Evolutionary conservation across 2,888 invertebrate species (phyloP), one percentile per base, ranked within the genome.

Genomic region (Idaea biselata): DNA sequence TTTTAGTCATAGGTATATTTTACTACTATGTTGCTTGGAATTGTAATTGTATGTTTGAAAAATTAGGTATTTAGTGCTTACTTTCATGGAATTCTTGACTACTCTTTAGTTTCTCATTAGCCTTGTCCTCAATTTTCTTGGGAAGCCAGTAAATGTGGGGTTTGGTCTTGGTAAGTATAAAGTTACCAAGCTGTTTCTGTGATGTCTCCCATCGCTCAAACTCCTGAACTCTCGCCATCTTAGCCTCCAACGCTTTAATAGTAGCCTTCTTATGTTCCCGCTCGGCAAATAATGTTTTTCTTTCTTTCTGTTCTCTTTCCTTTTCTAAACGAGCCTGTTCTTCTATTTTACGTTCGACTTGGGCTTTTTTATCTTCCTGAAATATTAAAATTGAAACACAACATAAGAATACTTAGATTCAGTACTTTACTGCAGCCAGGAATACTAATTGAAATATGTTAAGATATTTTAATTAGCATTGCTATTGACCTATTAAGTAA

Each of bases 341-440:
- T 82, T 99, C 99, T 65, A 99, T 94, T 85, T 98, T 97, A 65
- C 96, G 96, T 88, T 99, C 99, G 7, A 99, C 96, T 91, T 96
- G 96, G 8, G 95, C 95, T 75, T 86, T 91, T 65, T 91, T 92
- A 0, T 92, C 91, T 77, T 91, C 92, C 91, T 92, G 75, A 55
- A 68, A 63, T 55, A 57, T 57, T 2, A 0, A 8, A 11, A 1
- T 31, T 17, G 33, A 14, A 59, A 53, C 56, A 25, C 62, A n/a
- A 55, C 7, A 61, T 16, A 58, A 58, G 56, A 8, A n/a, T 54
- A 25, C 55, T 1, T 55, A n/a, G 55, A 16, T 55, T 14, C 55
- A 55, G n/a, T 55, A 0, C 16, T 55, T 17, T 17, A n/a, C 16
- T 7, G 16, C 16, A 55, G 16, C 17, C 17, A 55, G 55, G 55